These are phyloP conservation scores for Sebastes hubbsi DNA, from an alignment of 2,797 vertebrate species.

Conservation along the genomic window DNA sequence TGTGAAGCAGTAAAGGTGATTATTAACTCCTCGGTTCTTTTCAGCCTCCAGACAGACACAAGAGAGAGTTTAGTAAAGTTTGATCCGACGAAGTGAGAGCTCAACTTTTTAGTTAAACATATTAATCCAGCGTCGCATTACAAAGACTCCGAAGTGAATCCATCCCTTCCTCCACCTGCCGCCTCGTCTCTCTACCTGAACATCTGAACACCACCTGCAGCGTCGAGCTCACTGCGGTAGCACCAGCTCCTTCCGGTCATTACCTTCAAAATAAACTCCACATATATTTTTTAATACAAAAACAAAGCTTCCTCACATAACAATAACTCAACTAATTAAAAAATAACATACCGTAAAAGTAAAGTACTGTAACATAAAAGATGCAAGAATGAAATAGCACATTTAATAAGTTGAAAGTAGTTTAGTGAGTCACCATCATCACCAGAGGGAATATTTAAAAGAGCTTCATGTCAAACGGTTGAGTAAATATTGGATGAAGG, in stretches of 20 bases:
- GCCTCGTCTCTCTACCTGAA: not conserved
- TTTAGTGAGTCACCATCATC: not conserved
- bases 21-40: not conserved
- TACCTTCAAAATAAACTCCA: slow-evolving; percentile 4
- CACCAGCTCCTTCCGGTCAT: not conserved
- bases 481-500: slow-evolving; percentile 62
- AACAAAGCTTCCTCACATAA: not conserved
- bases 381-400: not conserved
- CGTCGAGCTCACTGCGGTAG: rapidly evolving
- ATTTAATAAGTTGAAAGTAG: not conserved
- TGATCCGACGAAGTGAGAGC: too few species aligned
- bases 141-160: rapidly evolving
- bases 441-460: slow-evolving; percentile 13
- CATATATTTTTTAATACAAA: not conserved
- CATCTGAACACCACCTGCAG: not conserved
- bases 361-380: not conserved
- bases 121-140: not conserved
- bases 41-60: not conserved
- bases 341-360: not conserved
- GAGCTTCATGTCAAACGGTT: slow-evolving; percentile 10
- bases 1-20: not conserved
- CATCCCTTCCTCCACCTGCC: not conserved
- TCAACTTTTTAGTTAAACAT: not conserved
- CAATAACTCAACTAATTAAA: not conserved
- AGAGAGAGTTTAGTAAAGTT: not conserved